Percentiles rank a stretch among this genome's conserved stretches.
phyloP scores from a whole-genome alignment of 2,113 vertebrate genomes.

The Pseudorasbora parva region DNA sequence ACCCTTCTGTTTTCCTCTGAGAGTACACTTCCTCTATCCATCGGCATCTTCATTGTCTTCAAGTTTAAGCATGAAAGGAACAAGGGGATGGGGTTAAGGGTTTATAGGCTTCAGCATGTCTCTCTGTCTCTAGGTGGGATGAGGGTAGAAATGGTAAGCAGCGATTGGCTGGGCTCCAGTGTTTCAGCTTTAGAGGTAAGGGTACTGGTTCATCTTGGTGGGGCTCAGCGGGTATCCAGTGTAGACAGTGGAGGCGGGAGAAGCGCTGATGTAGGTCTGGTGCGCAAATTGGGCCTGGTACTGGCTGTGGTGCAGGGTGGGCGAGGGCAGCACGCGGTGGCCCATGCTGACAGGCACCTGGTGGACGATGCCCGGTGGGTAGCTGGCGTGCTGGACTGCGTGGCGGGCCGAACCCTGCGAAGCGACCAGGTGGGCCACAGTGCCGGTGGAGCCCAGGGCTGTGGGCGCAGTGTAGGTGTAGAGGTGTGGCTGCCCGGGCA shows the following conservation, averaged over 20 bases:
- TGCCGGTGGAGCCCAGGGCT: constrained; percentile 90
- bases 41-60: constrained; percentile 74
- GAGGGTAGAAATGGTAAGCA: constrained; percentile 52
- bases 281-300: constrained; percentile 97
- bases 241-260: constrained; percentile 97
- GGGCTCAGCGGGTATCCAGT: constrained; percentile 99
- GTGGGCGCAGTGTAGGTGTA: constrained; percentile 92
- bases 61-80: constrained; percentile 74
- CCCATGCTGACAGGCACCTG: constrained; percentile 97
- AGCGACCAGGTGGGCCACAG: constrained; percentile 94
- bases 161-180: constrained; percentile 74
- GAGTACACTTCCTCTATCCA: constrained; percentile 60
- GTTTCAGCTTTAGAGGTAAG: constrained; percentile 90
- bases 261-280: constrained; percentile 98
- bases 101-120: constrained; percentile 63
- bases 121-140: constrained; percentile 68
- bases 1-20: constrained; percentile 61
- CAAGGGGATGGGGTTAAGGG: constrained; percentile 59
- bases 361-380: constrained; percentile 92
- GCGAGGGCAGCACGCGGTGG: constrained; percentile 90
- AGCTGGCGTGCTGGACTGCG: constrained; percentile 88
- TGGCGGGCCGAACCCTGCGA: constrained; percentile 91
- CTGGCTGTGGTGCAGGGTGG: constrained; percentile 93
- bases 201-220: constrained; percentile 99
- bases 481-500: constrained; percentile 93